Evolutionary conservation across 1,140 invertebrate species (phyloP).

Genomic region (Caenorhabditis elegans): DNA sequence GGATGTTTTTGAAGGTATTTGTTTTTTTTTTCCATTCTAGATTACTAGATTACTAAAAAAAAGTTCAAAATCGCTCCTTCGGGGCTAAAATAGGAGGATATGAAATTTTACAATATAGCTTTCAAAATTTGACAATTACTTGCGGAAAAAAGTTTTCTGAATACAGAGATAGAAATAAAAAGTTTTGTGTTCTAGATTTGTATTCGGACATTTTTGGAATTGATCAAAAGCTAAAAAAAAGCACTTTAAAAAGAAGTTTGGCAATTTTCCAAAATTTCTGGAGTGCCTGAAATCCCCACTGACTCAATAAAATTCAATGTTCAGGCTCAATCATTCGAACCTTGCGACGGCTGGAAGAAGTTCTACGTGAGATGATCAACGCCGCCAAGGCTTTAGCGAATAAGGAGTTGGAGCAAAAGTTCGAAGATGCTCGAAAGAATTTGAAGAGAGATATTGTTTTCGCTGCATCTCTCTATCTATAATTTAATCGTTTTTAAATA

Average conservation of each 20-base stretch:
- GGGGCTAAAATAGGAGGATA: no score
- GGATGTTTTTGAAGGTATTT: conserved; percentile 90
- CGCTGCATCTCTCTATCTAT: conserved; percentile 95
- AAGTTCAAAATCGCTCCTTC: no score
- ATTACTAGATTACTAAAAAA: no score
- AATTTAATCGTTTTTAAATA: conserved; percentile 61
- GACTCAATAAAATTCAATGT: not conserved
- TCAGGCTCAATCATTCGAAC: conserved; percentile 92
- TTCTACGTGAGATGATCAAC: conserved; percentile 89
- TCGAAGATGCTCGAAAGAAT: conserved; percentile 82
- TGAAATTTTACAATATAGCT: no score
- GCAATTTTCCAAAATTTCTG: no score
- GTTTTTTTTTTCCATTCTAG: no score
- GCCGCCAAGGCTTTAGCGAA: conserved; percentile 96
- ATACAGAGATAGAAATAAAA: no score
- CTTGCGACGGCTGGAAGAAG: conserved; percentile 92
- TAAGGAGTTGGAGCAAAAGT: conserved; percentile 87
- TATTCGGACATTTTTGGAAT: no score
- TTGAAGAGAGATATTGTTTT: conserved; percentile 98
- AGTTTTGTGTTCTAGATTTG: no score
- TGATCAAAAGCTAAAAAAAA: no score
- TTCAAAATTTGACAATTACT: no score
- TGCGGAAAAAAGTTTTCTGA: conserved; percentile 16
- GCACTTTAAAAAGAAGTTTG: no score
- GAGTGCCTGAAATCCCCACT: not conserved